Percentiles rank a stretch among this genome's conserved stretches.
Evolutionary conservation across 1,140 invertebrate genomes (phyloP).

Genomic region (Apocrypta bakeri): DNA sequence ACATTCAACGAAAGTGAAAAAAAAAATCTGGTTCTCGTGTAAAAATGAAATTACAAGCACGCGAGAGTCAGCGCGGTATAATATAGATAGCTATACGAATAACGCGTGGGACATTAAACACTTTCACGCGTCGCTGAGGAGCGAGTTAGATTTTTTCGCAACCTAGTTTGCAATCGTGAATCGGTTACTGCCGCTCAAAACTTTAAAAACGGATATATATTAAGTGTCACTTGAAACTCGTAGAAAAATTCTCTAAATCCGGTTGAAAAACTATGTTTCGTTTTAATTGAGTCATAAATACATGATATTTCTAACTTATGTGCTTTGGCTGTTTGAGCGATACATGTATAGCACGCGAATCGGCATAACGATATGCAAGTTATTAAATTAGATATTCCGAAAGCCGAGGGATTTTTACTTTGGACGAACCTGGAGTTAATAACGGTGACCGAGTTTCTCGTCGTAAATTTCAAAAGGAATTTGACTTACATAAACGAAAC

Average conservation of each 20-base stretch:
- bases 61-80: no score
- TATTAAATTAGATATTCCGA: slow-evolving; percentile 36
- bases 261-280: background rate
- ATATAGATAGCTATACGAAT: no score
- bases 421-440: background rate
- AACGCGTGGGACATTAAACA: background rate
- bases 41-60: background rate
- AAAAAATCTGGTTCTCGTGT: slow-evolving; percentile 1
- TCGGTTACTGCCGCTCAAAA: background rate
- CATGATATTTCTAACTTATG: no score
- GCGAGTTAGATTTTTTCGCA: background rate
- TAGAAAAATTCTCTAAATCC: background rate
- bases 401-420: background rate
- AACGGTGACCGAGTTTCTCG: background rate
- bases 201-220: no score
- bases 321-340: no score
- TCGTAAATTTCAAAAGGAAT: background rate
- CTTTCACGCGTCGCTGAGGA: background rate
- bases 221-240: background rate
- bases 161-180: background rate
- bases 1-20: slow-evolving; percentile 1
- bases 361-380: background rate
- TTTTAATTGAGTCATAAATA: background rate
- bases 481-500: no score
- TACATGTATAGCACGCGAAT: no score